Conservation (phyloP, 35 echinoderm and acorn worm species). For the Amphiura filiformis region DNA sequence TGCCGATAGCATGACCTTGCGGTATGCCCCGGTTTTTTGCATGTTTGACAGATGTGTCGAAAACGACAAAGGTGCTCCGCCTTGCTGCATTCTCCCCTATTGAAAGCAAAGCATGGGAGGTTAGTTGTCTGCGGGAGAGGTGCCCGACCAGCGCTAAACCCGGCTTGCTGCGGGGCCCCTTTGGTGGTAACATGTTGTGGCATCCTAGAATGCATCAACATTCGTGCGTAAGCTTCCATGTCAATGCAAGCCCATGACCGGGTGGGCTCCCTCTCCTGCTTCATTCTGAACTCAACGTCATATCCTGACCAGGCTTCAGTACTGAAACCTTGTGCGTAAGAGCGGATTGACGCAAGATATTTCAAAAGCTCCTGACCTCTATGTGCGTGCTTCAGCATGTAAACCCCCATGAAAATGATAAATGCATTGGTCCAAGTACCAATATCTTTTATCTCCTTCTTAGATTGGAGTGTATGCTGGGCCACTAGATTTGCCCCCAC, state of each 20-base stretch:
- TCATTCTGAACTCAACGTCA: slow-evolving; percentile 7
- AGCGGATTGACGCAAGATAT: not conserved
- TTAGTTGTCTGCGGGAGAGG: no score
- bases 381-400: not conserved
- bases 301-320: slow-evolving; percentile 17
- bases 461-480: not conserved
- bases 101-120: not conserved
- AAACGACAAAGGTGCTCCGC: not conserved
- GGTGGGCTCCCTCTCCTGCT: not conserved
- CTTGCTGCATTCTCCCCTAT: not conserved
- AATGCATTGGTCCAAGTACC: not conserved
- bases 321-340: not conserved
- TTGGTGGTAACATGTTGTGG: no score
- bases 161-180: not conserved
- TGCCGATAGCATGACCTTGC: not conserved
- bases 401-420: not conserved
- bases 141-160: not conserved
- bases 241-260: slow-evolving; percentile 30
- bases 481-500: not conserved
- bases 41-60: not conserved
- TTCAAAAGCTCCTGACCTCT: not conserved
- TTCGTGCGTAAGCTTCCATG: slow-evolving; percentile 10
- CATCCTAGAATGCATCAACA: not conserved
- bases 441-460: not conserved
- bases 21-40: not conserved